Percentiles rank a stretch among this genome's conserved stretches.
phyloP scores from a whole-genome alignment of 2,888 invertebrate genomes.

The Itoplectis maculator region DNA sequence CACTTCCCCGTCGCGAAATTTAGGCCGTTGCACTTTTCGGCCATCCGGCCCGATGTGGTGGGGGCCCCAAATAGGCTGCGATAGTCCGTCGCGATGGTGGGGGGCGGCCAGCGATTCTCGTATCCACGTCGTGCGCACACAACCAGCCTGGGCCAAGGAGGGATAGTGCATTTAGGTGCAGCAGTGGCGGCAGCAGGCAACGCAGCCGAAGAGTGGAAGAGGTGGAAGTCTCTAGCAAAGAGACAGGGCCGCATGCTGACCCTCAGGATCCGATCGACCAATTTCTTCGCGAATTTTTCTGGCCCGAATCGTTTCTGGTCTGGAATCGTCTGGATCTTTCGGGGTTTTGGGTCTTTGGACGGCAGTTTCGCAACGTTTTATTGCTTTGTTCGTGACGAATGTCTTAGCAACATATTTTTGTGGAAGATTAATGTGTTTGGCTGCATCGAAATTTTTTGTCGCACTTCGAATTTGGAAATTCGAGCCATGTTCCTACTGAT shows the following conservation, averaged over 20 bases:
- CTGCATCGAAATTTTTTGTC: no score
- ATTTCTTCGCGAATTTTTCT: slow-evolving; percentile 53
- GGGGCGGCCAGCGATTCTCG: slow-evolving; percentile 72
- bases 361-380: slow-evolving; percentile 1
- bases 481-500: no score
- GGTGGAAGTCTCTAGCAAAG: slow-evolving; percentile 82
- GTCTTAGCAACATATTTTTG: no score
- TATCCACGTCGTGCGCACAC: slow-evolving; percentile 73
- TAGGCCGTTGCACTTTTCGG: slow-evolving; percentile 85
- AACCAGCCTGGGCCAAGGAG: slow-evolving; percentile 73
- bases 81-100: slow-evolving; percentile 68
- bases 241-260: slow-evolving; percentile 83
- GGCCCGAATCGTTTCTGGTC: no score
- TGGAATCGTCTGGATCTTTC: no score
- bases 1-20: slow-evolving; percentile 82
- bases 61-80: slow-evolving; percentile 83
- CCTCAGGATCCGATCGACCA: slow-evolving; percentile 66
- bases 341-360: no score
- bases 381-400: background rate
- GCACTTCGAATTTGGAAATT: no score
- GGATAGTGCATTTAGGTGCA: slow-evolving; percentile 80
- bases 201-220: slow-evolving; percentile 76
- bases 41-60: slow-evolving; percentile 75
- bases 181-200: slow-evolving; percentile 71
- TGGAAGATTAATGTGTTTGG: no score